Evolutionary conservation across 2,113 vertebrate species (phyloP).

Genomic region (Poeciliopsis retropinna): DNA sequence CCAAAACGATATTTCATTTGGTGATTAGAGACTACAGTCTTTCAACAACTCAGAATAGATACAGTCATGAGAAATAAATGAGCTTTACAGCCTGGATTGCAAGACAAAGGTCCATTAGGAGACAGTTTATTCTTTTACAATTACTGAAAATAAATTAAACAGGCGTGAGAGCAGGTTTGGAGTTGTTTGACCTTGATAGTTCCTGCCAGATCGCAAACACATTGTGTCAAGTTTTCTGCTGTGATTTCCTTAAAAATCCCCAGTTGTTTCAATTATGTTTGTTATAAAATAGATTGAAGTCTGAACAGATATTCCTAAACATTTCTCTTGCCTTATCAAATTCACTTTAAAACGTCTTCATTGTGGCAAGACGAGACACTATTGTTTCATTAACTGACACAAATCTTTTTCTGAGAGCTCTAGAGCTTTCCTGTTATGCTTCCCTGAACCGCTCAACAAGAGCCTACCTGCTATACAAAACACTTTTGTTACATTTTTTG

Average conservation of each 20-base stretch:
- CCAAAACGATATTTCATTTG: conserved; percentile 61
- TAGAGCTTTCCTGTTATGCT: conserved; percentile 13
- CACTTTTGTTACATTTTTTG: no score
- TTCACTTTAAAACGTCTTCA: conserved; percentile 47
- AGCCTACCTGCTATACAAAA: no score
- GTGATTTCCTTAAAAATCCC: not conserved
- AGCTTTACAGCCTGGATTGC: conserved; percentile 37
- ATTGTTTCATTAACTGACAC: conserved; percentile 65
- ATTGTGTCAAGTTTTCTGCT: not conserved
- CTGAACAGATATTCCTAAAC: not conserved
- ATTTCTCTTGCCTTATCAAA: not conserved
- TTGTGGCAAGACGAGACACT: conserved; percentile 38
- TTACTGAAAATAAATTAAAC: conserved; percentile 13
- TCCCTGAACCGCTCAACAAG: no score
- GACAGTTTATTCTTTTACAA: conserved; percentile 20
- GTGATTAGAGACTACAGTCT: conserved; percentile 58
- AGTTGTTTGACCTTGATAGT: not conserved
- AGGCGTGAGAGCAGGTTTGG: not conserved
- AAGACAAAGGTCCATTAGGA: conserved; percentile 43
- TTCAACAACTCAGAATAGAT: conserved; percentile 54
- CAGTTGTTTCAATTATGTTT: not conserved
- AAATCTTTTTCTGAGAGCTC: conserved; percentile 20
- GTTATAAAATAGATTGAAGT: not conserved
- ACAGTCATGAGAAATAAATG: conserved; percentile 32
- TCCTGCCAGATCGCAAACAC: not conserved